A percentile compares a stretch with the other conserved stretches of the same genome.
phyloP scores from a whole-genome alignment of 37 sponge, comb jelly and placozoan species.

The Spongilla lacustris region DNA sequence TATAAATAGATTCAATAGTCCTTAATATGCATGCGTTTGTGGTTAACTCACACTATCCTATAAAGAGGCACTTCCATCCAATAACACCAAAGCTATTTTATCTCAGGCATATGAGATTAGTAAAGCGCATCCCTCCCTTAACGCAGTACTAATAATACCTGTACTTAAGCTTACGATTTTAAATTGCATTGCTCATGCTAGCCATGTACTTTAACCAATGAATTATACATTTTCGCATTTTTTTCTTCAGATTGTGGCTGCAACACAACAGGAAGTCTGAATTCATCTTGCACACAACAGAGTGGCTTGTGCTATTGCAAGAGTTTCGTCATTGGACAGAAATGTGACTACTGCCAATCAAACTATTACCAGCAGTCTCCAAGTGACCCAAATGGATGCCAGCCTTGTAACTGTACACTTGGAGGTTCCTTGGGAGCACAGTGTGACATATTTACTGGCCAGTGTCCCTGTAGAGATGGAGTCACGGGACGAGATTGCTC shows the following conservation, averaged over 20 bases:
- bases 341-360: slow-evolving; percentile 70
- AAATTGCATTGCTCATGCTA: too few species aligned
- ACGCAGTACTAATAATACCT: too few species aligned
- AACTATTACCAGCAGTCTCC: slow-evolving; percentile 57
- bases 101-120: too few species aligned
- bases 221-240: too few species aligned
- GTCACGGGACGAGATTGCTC: slow-evolving; percentile 72
- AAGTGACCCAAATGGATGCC: slow-evolving; percentile 37
- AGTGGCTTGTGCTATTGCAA: slow-evolving; percentile 83
- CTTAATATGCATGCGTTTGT: too few species aligned
- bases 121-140: too few species aligned
- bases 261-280: slow-evolving; percentile 34
- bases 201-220: too few species aligned
- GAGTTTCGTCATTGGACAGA: slow-evolving; percentile 68
- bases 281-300: slow-evolving; percentile 15
- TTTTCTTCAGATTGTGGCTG: slow-evolving; percentile 68
- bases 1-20: too few species aligned
- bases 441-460: slow-evolving; percentile 58
- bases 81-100: too few species aligned
- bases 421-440: slow-evolving; percentile 36
- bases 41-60: too few species aligned
- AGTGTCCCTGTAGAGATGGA: slow-evolving; percentile 78
- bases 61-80: too few species aligned
- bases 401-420: slow-evolving; percentile 73
- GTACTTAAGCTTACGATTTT: too few species aligned